Conservation (phyloP, 2,888 invertebrate genomes). For the Pachymerium ferrugineum region DNA sequence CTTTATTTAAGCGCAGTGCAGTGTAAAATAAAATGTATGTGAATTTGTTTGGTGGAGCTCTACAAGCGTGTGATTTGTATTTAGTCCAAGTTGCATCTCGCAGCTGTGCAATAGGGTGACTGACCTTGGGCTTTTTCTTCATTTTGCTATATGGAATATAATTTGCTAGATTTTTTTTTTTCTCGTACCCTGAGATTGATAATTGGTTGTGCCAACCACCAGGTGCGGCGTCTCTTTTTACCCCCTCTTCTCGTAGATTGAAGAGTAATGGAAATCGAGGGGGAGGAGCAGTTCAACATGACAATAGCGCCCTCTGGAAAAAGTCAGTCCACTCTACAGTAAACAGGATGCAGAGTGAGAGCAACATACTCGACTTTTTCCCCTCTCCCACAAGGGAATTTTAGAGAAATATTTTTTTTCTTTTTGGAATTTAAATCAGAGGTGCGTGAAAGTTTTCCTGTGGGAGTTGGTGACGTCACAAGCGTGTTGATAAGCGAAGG, state of each 20-base stretch:
- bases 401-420: background rate
- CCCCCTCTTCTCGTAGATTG: background rate
- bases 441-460: conserved; percentile 11
- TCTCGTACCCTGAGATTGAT: background rate
- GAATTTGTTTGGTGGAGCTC: no score
- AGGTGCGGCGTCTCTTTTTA: background rate
- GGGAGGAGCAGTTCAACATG: conserved; percentile 15
- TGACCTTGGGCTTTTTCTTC: background rate
- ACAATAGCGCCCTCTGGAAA: background rate
- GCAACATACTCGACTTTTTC: conserved; percentile 16
- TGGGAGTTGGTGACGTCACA: background rate
- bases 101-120: background rate
- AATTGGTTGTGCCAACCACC: conserved; percentile 13
- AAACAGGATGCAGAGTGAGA: conserved; percentile 13
- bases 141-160: conserved; percentile 10
- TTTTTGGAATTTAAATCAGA: background rate
- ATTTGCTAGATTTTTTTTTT: background rate
- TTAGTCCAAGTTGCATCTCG: background rate
- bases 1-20: no score
- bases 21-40: no score
- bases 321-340: background rate
- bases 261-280: conserved; percentile 9
- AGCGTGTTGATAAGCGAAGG: background rate
- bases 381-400: background rate
- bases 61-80: background rate